Conservation (phyloP, 2,113 vertebrate species). For the Cygnus atratus region DNA sequence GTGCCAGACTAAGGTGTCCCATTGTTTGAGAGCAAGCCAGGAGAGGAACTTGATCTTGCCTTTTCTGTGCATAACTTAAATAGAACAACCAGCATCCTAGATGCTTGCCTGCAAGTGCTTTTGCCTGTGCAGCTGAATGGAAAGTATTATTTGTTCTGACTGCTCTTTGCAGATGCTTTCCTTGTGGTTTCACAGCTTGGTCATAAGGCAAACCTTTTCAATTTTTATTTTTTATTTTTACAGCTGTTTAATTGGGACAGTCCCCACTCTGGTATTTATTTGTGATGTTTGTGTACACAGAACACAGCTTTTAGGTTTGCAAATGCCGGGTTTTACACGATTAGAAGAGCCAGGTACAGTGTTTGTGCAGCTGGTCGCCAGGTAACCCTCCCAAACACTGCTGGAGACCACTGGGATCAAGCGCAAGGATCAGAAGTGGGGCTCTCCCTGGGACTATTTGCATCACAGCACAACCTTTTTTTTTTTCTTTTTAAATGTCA, state of each 20-base stretch:
- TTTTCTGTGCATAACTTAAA: neutral
- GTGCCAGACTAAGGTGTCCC: neutral
- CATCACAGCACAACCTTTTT: neutral
- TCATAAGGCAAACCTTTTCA: slow-evolving; percentile 15
- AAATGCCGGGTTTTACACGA: neutral
- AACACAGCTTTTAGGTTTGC: slow-evolving; percentile 25
- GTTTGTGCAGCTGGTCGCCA: slow-evolving; percentile 57
- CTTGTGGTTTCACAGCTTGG: slow-evolving; percentile 46
- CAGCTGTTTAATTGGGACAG: slow-evolving; percentile 49
- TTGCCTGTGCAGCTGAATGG: slow-evolving; percentile 18
- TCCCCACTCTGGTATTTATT: slow-evolving; percentile 37
- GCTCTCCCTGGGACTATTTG: neutral
- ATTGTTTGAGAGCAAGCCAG: neutral
- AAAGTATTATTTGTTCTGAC: slow-evolving; percentile 36
- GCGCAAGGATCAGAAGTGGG: neutral
- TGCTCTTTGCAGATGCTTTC: slow-evolving; percentile 35
- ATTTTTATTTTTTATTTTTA: slow-evolving; percentile 37
- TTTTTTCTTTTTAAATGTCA: neutral
- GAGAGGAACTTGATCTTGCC: neutral
- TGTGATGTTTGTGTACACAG: slow-evolving; percentile 48
- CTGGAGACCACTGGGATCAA: neutral
- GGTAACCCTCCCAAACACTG: slow-evolving; percentile 55
- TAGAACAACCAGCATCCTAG: neutral
- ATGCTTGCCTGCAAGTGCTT: neutral
- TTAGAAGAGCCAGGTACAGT: slow-evolving; percentile 40